A percentile compares a stretch with the other conserved stretches of the same genome.
Conservation (phyloP, 1,140 invertebrate species). For the Pseudomyrmex sp. region DNA sequence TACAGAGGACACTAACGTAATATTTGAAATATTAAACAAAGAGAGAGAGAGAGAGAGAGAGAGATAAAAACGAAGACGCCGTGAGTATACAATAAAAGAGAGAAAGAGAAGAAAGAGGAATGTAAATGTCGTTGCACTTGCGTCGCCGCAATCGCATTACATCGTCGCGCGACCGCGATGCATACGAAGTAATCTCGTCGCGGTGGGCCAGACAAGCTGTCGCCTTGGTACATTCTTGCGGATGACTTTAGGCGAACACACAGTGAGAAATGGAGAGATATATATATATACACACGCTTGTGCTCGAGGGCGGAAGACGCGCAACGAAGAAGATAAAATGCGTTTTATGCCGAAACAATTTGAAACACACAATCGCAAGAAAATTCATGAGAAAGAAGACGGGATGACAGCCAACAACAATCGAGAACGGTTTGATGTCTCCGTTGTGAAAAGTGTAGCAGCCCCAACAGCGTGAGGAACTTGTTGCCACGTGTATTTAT, state of each 20-base stretch:
- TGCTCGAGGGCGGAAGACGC: not conserved
- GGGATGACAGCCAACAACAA: conserved; percentile 18
- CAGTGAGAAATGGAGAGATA: conserved; percentile 4
- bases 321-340: not conserved
- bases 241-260: conserved; percentile 19
- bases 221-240: conserved; percentile 53
- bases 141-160: conserved; percentile 67
- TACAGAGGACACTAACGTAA: too few species aligned
- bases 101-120: not conserved
- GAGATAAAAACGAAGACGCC: not conserved
- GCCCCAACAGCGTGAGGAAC: not conserved
- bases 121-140: conserved; percentile 64
- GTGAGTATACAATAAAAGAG: not conserved
- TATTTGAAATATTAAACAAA: too few species aligned
- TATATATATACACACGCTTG: not conserved
- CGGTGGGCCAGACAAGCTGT: conserved; percentile 69
- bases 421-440: not conserved
- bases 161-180: conserved; percentile 68
- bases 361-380: conserved; percentile 31
- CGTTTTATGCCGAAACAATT: conserved; percentile 10
- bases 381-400: not conserved
- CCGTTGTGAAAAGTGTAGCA: conserved; percentile 10
- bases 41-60: too few species aligned
- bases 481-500: too few species aligned
- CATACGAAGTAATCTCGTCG: conserved; percentile 76